Evolutionary conservation across 2,797 vertebrate genomes (phyloP).

Genomic region (Harpagifer antarcticus): DNA sequence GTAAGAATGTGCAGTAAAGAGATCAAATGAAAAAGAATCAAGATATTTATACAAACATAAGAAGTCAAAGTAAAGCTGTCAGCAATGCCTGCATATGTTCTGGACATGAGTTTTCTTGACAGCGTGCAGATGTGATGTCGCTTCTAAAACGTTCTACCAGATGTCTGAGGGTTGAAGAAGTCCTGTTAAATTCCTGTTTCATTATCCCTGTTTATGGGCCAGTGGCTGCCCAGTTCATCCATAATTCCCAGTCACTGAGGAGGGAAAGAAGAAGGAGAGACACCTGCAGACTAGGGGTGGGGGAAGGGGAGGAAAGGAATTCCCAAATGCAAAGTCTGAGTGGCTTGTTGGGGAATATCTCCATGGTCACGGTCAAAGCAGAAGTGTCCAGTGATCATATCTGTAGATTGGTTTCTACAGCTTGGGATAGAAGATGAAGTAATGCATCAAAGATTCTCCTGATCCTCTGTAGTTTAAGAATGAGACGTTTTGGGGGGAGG

Average conservation of each 20-base stretch:
- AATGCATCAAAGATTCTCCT: conserved; percentile 6
- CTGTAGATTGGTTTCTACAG: conserved; percentile 11
- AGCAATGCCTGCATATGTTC: not conserved
- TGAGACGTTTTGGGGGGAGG: not conserved
- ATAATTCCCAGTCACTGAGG: conserved; percentile 33
- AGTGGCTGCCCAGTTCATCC: conserved; percentile 44
- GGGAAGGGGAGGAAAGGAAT: conserved; percentile 20
- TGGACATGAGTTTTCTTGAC: conserved; percentile 22
- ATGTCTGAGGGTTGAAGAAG: conserved; percentile 53
- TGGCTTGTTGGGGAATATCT: conserved; percentile 57
- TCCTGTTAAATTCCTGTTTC: conserved; percentile 61
- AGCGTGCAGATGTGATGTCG: conserved; percentile 22
- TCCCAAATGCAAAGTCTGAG: conserved; percentile 50
- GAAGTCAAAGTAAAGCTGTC: not conserved
- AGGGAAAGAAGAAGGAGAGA: conserved; percentile 30
- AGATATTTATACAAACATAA: too few species aligned
- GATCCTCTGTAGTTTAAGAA: conserved; percentile 7
- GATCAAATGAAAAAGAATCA: too few species aligned
- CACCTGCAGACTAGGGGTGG: conserved; percentile 51
- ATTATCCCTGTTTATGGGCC: conserved; percentile 60
- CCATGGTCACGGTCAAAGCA: conserved; percentile 61
- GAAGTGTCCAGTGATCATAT: conserved; percentile 8
- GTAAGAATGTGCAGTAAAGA: too few species aligned
- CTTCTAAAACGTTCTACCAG: conserved; percentile 52
- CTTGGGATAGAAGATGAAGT: conserved; percentile 11